phyloP scores from a whole-genome alignment of 2,888 invertebrate genomes.

The Stenoptilia bipunctidactyla region DNA sequence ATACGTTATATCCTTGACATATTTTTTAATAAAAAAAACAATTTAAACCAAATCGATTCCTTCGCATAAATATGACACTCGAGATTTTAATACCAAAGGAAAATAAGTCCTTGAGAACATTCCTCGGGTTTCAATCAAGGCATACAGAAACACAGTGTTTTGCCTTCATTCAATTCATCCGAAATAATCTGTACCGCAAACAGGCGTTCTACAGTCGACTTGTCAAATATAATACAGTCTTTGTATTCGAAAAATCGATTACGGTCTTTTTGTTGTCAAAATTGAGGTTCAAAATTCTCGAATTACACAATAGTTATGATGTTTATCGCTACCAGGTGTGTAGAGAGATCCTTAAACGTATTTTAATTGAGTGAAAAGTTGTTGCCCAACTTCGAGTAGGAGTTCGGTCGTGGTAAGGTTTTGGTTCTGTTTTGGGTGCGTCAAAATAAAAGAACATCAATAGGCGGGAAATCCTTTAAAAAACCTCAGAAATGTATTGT shows the following conservation, averaged over 20 bases:
- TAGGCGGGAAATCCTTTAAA: too few relatives aligned
- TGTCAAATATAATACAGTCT: conserved; percentile 65
- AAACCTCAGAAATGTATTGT: too few relatives aligned
- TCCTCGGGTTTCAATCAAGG: conserved; percentile 62
- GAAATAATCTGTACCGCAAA: conserved; percentile 71
- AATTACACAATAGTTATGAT: conserved; percentile 64
- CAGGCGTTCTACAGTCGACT: conserved; percentile 63
- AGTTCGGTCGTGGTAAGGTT: too few relatives aligned
- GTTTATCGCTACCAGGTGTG: conserved; percentile 63
- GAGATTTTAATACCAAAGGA: conserved; percentile 24
- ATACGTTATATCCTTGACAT: conserved; percentile 15
- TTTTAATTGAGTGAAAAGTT: conserved; percentile 54
- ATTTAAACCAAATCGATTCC: background rate
- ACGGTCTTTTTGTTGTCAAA: conserved; percentile 70
- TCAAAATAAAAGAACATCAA: too few relatives aligned
- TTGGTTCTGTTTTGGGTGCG: too few relatives aligned
- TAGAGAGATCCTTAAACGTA: conserved; percentile 45
- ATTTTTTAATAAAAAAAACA: conserved; percentile 10
- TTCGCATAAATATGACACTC: conserved; percentile 21
- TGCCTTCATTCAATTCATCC: conserved; percentile 69
- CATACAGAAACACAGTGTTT: conserved; percentile 63
- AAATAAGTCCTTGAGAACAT: conserved; percentile 41
- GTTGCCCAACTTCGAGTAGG: too few relatives aligned
- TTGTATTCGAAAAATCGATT: conserved; percentile 66
- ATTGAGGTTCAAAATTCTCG: conserved; percentile 66